Evolutionary conservation across 2,888 invertebrate species (phyloP), one percentile per base, ranked within the genome.

Genomic region (Hanleya hanleyi): DNA sequence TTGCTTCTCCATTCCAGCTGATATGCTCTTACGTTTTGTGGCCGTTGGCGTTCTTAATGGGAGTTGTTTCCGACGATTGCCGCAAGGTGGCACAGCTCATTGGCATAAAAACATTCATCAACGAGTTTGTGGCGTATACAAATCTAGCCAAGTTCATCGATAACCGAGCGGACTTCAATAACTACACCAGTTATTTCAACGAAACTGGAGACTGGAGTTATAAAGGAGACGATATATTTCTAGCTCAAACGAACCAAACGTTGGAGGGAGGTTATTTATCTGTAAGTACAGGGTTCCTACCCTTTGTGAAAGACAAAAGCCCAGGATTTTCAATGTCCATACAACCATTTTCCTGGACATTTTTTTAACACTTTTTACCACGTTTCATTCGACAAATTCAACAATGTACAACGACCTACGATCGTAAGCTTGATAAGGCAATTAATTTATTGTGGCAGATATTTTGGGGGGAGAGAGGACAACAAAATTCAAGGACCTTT

Each of bases 51-150:
- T 97, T 94, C 93, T 87, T 96, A 15, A 96, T 99, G 95, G 99
- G 94, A 2, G 92, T 92, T 0, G 89, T 90, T 9, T 80, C 87
- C 51, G 91, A 92, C 0, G 94, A 96, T 80, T 95, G 95, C 77
- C 94, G 94, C 83, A 88, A 92, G 35, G 96, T 98, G 0, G 97
- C 95, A 0, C 93, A 94, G 38, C 92, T 98, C 9, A 94, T 98
- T 61, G 98, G 97, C 0, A 91, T 96, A 29, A 98, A 98, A 92
- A 96, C 95, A 0, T 94, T 96, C 26, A 93, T 97, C 9, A 98
- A 98, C 86, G 98, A 98, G 90, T 97, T 98, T 88, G 95, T 96
- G 0, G 98, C 97, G 0, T 98, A 97, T 88, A 92, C 94, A 85
- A 92, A 93, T 57, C 92, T 97, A 35, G 77, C 80, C 22, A 75